A percentile compares a stretch with the other conserved stretches of the same genome.
These are phyloP conservation scores for Eumeta japonica DNA, from an alignment of 1,140 invertebrate species.

Conservation along the genomic window DNA sequence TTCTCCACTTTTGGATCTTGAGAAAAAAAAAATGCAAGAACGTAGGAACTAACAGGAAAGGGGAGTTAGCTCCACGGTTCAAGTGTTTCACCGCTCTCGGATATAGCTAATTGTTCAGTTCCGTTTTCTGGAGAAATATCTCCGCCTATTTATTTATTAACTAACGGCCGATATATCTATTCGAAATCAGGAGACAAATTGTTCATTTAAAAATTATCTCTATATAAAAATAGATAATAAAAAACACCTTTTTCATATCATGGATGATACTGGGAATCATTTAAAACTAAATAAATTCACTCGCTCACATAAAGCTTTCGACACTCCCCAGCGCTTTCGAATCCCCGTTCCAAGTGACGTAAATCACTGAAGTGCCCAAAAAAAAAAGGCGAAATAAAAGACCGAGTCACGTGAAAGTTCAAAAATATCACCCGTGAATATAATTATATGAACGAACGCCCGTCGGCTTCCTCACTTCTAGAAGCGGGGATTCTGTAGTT, in stretches of 20 bases:
- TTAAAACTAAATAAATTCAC: conserved; percentile 51
- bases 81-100: too few relatives aligned
- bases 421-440: conserved; percentile 54
- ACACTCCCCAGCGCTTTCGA: conserved; percentile 37
- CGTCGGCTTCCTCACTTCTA: conserved; percentile 45
- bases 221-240: too few relatives aligned
- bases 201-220: too few relatives aligned
- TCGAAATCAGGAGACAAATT: too few relatives aligned
- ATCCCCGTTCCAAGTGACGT: conserved; percentile 39
- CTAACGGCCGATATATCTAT: too few relatives aligned
- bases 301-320: conserved; percentile 46
- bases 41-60: conserved; percentile 30
- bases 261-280: conserved; percentile 24
- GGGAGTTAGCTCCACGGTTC: conserved; percentile 16
- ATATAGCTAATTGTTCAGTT: too few relatives aligned
- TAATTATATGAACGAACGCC: conserved; percentile 50
- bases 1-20: conserved; percentile 26
- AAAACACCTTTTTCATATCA: too few relatives aligned
- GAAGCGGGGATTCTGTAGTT: conserved; percentile 5
- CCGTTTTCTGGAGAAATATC: too few relatives aligned
- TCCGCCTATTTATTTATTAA: too few relatives aligned
- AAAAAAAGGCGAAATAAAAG: conserved; percentile 44
- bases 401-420: conserved; percentile 50
- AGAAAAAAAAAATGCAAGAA: conserved; percentile 28
- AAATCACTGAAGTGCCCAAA: conserved; percentile 51